phyloP scores from a whole-genome alignment of 2,113 vertebrate genomes.

The Hemiprocne comata region DNA sequence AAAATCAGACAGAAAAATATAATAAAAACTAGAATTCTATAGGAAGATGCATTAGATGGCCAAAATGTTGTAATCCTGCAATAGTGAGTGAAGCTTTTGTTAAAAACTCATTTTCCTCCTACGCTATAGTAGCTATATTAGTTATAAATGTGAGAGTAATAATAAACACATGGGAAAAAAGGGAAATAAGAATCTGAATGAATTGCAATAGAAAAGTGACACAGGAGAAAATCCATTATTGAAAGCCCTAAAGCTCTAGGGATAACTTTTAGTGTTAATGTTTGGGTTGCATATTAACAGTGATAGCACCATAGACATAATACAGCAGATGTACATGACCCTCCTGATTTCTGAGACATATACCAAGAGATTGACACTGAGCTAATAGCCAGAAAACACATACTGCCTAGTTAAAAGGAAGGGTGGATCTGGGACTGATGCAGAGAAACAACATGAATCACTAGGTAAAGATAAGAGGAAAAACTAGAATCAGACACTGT shows the following conservation, averaged over 20 bases:
- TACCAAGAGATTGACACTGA: background rate
- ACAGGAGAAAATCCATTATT: background rate
- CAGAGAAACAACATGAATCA: background rate
- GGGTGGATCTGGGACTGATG: background rate
- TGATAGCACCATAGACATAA: background rate
- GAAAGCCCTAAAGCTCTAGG: background rate
- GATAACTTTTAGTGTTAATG: background rate
- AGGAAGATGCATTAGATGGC: background rate
- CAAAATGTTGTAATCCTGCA: background rate
- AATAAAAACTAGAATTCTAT: background rate
- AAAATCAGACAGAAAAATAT: background rate
- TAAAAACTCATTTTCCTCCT: background rate
- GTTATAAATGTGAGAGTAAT: background rate
- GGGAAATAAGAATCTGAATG: background rate
- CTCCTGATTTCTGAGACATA: background rate
- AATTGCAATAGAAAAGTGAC: background rate
- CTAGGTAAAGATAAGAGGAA: background rate
- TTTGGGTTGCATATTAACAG: background rate
- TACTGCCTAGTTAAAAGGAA: background rate
- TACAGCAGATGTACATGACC: background rate
- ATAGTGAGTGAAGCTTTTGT: background rate
- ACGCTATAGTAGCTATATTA: background rate
- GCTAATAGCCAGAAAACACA: background rate
- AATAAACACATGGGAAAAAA: background rate
- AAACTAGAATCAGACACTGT: background rate